Percentiles rank a stretch among this genome's conserved stretches.
phyloP scores from a whole-genome alignment of 2,113 vertebrate genomes.

The Charadrius vociferus region DNA sequence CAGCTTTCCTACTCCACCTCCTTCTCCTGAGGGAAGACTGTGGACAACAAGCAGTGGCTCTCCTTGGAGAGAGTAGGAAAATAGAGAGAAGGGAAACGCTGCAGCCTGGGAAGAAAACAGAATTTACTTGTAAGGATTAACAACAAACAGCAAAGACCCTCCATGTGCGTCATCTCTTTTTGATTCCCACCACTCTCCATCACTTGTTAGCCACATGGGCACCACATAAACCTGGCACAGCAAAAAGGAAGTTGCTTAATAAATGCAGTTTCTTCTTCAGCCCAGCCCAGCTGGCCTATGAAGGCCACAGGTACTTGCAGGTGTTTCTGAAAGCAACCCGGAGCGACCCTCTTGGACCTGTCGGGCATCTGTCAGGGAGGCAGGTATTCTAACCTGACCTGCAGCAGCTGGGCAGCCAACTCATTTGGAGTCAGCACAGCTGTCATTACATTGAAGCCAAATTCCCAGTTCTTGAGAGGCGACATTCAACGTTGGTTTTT shows the following conservation, averaged over 20 bases:
- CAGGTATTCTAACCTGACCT: background rate
- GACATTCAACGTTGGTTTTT: background rate
- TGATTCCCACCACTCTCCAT: fast-evolving
- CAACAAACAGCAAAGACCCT: background rate
- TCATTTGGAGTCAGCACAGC: background rate
- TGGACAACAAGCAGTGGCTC: background rate
- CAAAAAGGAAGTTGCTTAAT: background rate
- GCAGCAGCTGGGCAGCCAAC: background rate
- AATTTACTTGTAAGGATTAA: background rate
- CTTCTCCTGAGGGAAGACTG: background rate
- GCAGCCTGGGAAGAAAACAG: background rate
- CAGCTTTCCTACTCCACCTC: background rate
- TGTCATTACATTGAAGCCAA: background rate
- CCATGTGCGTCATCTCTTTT: background rate
- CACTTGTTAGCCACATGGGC: fast-evolving
- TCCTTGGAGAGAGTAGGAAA: background rate
- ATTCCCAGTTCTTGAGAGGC: background rate
- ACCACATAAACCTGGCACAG: background rate
- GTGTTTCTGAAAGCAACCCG: background rate
- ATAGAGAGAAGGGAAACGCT: background rate
- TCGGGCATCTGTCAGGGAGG: background rate
- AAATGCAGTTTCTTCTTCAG: background rate
- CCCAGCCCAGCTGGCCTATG: background rate
- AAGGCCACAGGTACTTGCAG: background rate
- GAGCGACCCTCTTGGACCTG: background rate